Evolutionary conservation across 2,113 vertebrate species (phyloP).

Genomic region (Turnix velox): DNA sequence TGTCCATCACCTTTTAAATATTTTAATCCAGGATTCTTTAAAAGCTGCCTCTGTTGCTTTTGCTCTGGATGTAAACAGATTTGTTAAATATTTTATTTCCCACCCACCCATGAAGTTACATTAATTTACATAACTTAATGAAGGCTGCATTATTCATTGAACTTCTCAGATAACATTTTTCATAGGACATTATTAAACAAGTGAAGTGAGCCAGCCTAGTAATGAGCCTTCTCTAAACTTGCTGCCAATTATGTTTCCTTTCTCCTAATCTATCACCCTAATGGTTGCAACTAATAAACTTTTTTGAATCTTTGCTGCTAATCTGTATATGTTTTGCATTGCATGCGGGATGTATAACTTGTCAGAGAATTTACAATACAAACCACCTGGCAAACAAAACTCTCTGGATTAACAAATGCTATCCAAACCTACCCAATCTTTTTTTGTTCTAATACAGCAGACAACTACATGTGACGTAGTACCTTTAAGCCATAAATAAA

Average conservation of each 20-base stretch:
- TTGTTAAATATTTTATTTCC: conserved; percentile 59
- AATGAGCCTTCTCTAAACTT: conserved; percentile 61
- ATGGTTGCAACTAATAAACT: conserved; percentile 57
- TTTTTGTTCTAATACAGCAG: neutral
- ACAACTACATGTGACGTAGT: neutral
- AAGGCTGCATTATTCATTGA: conserved; percentile 66
- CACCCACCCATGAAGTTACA: conserved; percentile 41
- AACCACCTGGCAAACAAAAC: conserved; percentile 58
- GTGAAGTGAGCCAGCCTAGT: conserved; percentile 14
- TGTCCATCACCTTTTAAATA: conserved; percentile 32
- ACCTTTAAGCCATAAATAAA: neutral
- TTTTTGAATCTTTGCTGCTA: conserved; percentile 31
- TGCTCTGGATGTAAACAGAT: conserved; percentile 33
- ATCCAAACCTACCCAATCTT: neutral
- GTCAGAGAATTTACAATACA: conserved; percentile 57
- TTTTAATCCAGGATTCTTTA: conserved; percentile 40
- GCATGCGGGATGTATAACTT: conserved; percentile 52
- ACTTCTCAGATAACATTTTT: conserved; percentile 59
- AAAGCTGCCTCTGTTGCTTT: conserved; percentile 4
- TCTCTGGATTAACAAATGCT: neutral
- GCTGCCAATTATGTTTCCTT: conserved; percentile 59
- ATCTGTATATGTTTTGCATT: conserved; percentile 54
- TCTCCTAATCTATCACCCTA: conserved; percentile 62
- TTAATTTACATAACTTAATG: conserved; percentile 59
- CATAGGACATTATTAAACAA: conserved; percentile 44